A percentile compares a stretch with the other conserved stretches of the same genome.
phyloP scores from a whole-genome alignment of 2,797 vertebrate genomes.

The Nasua narica region DNA sequence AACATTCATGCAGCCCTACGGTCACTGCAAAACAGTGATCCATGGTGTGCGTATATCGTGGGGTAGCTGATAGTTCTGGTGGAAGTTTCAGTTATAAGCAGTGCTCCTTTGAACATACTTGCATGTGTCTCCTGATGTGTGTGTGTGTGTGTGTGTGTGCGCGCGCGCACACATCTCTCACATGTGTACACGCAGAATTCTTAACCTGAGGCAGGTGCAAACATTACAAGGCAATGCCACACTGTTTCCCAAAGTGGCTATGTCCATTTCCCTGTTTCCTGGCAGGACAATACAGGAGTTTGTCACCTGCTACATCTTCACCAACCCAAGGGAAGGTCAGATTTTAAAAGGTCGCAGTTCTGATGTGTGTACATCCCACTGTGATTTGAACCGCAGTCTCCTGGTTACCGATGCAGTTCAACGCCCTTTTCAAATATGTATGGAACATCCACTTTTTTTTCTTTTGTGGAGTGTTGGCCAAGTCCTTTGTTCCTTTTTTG shows the following conservation, averaged over 20 bases:
- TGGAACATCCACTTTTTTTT: not conserved
- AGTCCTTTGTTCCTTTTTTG: not conserved
- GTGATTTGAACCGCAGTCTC: not conserved
- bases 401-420: not conserved
- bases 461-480: not conserved
- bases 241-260: not conserved
- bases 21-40: not conserved
- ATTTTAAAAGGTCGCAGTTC: not conserved
- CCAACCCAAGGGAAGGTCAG: not conserved
- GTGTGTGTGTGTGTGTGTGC: no score
- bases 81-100: not conserved
- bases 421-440: not conserved
- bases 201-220: not conserved
- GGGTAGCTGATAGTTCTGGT: fast-evolving
- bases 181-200: not conserved
- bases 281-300: fast-evolving
- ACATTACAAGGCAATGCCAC: not conserved
- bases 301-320: not conserved
- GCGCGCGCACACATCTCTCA: not conserved
- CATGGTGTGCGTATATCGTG: fast-evolving
- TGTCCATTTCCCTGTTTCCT: not conserved
- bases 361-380: not conserved
- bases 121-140: not conserved
- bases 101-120: not conserved
- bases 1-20: not conserved